Evolutionary conservation across 2,113 vertebrate species (phyloP).

Genomic region (Indicator indicator): DNA sequence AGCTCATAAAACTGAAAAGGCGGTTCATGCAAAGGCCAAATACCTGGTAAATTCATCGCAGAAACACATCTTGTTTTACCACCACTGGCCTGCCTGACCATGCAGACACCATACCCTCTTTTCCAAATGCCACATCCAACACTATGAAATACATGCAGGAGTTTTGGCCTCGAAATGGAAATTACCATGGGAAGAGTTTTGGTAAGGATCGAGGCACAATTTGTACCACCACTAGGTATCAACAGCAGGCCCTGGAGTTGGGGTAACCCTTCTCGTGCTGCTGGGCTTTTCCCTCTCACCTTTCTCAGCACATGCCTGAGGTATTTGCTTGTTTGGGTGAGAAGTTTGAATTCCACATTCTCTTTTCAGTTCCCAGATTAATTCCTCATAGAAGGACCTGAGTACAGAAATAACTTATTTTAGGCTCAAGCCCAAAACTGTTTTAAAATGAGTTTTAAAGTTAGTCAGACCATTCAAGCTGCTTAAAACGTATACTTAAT

Average conservation of each 20-base stretch:
- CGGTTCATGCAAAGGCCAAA: background rate
- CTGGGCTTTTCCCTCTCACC: background rate
- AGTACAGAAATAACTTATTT: background rate
- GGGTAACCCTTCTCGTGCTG: background rate
- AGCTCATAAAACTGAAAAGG: background rate
- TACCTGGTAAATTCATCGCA: background rate
- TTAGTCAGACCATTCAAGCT: background rate
- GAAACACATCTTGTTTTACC: background rate
- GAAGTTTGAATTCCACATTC: background rate
- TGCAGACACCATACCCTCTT: fast-evolving
- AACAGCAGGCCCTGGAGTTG: background rate
- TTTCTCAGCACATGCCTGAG: background rate
- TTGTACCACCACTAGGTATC: background rate
- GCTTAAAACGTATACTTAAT: background rate
- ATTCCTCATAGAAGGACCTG: background rate
- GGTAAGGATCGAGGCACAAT: background rate
- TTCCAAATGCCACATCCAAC: fast-evolving
- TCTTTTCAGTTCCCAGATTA: background rate
- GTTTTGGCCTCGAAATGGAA: background rate
- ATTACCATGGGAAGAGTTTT: background rate
- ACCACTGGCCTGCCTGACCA: background rate
- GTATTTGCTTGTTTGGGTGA: background rate
- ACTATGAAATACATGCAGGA: background rate
- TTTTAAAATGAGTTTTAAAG: background rate
- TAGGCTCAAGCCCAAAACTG: background rate